A percentile compares a stretch with the other conserved stretches of the same genome.
phyloP scores from a whole-genome alignment of 1,140 invertebrate genomes.

The Pseudomyrmex cubaensis region DNA sequence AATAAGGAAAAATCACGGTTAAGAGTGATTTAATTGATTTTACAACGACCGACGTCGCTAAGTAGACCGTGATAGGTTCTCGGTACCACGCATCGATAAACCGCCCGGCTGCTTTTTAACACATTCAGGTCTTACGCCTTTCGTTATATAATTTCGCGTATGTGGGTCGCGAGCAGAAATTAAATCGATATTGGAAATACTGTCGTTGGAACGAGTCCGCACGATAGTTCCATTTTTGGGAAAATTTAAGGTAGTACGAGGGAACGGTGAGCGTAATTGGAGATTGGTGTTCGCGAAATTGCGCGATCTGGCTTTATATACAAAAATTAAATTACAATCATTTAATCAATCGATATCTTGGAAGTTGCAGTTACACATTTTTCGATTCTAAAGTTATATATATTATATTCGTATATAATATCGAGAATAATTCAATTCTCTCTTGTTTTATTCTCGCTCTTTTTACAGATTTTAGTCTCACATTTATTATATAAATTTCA shows the following conservation, averaged over 20 bases:
- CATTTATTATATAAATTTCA: not conserved
- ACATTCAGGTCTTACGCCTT: conserved; percentile 39
- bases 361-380: not conserved
- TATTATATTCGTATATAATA: not conserved
- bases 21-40: conserved; percentile 62
- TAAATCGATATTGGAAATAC: conserved; percentile 49
- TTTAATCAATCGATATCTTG: not conserved
- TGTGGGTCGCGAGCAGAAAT: conserved; percentile 53
- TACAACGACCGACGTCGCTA: conserved; percentile 56
- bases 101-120: conserved; percentile 73
- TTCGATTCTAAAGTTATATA: not conserved
- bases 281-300: not conserved
- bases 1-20: conserved; percentile 61
- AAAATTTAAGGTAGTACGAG: not conserved
- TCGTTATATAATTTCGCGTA: conserved; percentile 44
- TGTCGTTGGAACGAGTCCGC: conserved; percentile 24
- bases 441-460: too few species aligned
- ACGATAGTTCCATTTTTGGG: not conserved
- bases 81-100: conserved; percentile 79
- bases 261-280: not conserved
- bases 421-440: not conserved
- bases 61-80: conserved; percentile 62
- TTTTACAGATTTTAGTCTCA: not conserved
- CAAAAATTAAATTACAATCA: conserved; percentile 13
- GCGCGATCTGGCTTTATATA: not conserved